Percentiles rank a stretch among this genome's conserved stretches.
Evolutionary conservation across 2,888 invertebrate species (phyloP).

Genomic region (Nomada ferruginata): DNA sequence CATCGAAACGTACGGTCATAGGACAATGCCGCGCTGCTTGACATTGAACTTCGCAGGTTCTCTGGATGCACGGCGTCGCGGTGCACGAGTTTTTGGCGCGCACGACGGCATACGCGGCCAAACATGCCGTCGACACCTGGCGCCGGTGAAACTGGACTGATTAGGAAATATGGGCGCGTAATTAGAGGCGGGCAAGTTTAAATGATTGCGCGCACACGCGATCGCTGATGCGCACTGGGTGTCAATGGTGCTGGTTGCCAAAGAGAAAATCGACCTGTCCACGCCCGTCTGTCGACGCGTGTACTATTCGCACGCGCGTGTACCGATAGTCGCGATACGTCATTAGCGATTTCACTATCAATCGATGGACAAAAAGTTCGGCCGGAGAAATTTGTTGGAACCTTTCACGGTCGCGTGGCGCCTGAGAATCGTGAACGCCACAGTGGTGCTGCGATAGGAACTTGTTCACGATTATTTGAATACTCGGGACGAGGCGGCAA

Average conservation of each 20-base stretch:
- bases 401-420: not conserved
- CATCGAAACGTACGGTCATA: too few species aligned
- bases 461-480: not conserved
- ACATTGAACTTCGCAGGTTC: slow-evolving; percentile 14
- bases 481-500: not conserved
- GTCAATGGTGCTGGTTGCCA: slow-evolving; percentile 72
- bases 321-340: slow-evolving; percentile 29
- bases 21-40: not conserved
- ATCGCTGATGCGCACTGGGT: slow-evolving; percentile 73
- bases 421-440: not conserved
- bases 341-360: slow-evolving; percentile 59
- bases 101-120: slow-evolving; percentile 40
- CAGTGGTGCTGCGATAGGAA: not conserved
- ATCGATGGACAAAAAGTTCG: not conserved
- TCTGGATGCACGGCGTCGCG: slow-evolving; percentile 19
- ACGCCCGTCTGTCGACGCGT: slow-evolving; percentile 45
- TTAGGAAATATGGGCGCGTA: slow-evolving; percentile 81
- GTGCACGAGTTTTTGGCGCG: slow-evolving; percentile 42
- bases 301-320: slow-evolving; percentile 43
- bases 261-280: slow-evolving; percentile 75
- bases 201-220: slow-evolving; percentile 68
- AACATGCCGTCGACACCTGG: slow-evolving; percentile 50
- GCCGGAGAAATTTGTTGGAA: slow-evolving; percentile 20
- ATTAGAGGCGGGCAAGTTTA: slow-evolving; percentile 77
- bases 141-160: slow-evolving; percentile 78